These are phyloP conservation scores for Lepisosteus oculatus DNA, from an alignment of 2,113 vertebrate species.

Conservation along the genomic window DNA sequence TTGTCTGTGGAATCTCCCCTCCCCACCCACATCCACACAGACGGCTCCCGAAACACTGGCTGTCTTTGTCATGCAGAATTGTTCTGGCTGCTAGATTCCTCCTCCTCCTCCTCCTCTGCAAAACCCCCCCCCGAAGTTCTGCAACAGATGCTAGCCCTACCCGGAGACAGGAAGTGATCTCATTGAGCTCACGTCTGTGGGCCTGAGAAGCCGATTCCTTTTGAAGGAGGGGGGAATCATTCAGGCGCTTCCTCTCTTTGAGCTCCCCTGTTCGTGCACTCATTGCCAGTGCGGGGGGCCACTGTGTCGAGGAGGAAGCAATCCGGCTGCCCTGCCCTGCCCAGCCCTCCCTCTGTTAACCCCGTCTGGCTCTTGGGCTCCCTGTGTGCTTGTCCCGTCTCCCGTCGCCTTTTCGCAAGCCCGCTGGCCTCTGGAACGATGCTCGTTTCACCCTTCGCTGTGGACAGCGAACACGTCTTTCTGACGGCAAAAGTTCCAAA, in stretches of 20 bases:
- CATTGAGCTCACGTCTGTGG: slow-evolving; percentile 18
- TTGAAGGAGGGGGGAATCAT: slow-evolving; percentile 27
- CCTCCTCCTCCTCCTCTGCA: no score
- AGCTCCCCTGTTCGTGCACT: background rate
- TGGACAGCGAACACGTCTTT: no score
- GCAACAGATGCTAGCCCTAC: background rate
- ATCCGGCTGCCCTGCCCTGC: background rate
- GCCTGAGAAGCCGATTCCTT: slow-evolving; percentile 13
- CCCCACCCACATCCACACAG: background rate
- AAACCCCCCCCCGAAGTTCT: background rate
- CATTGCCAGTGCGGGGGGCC: slow-evolving; percentile 19
- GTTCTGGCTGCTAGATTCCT: background rate
- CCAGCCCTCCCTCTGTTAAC: background rate
- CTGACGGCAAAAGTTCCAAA: no score
- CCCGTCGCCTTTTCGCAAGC: background rate
- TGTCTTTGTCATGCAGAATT: slow-evolving; percentile 11
- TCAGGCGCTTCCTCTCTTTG: background rate
- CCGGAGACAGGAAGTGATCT: slow-evolving; percentile 26
- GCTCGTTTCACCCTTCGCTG: no score
- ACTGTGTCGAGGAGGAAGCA: slow-evolving; percentile 16
- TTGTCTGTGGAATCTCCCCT: background rate
- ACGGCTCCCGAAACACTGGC: background rate
- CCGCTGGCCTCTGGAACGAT: no score
- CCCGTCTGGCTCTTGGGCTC: background rate
- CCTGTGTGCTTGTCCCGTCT: background rate